Evolutionary conservation across 2,888 invertebrate species (phyloP), one percentile per base, ranked within the genome.

Genomic region (Luperina testacea): DNA sequence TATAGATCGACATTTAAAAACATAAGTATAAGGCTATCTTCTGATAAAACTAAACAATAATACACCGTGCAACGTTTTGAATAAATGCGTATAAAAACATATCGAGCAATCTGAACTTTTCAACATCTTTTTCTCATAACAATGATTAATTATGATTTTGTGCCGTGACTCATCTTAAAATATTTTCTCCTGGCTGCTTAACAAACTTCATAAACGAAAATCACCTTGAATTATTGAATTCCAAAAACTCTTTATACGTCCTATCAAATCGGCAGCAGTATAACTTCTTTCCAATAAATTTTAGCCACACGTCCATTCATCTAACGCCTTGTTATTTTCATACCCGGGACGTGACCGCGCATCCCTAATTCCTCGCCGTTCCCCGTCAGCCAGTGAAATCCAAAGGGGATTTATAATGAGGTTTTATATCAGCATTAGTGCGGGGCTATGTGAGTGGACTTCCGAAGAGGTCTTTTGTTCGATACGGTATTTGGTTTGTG

Each of bases 311-410:
- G 75, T 84, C 81, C 86, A 87, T 86, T 83, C 80, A 82, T 86
- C 84, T 81, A 81, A 81, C 88, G 82, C 77, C 86, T 90, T 91
- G 91, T 92, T 94, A 94, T 94, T 94, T 94, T 93, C 92, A 94
- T 93, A 91, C 89, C 79, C 70, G 74, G 88, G 87, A 95, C 96
- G 96, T 96, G 96, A 93, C 95, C 90, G 72, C 92, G 96, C 96
- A 96, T 95, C 90, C 88, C 90, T 91, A 92, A 93, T 91, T 90
- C 83, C 67, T 71, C 81, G 70, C 76, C 77, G 81, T 79, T 82
- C 88, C 87, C 87, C 75, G 79, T 70, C 75, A 75, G 71, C 73
- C 76, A 76, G 76, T 80, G 45, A 81, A 80, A 82, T 83, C 84
- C 81, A 80, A 88, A 88, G 90, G 91, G 93, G 91, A 90, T 91